These are phyloP conservation scores for Melanargia galathea DNA, from an alignment of 2,888 invertebrate species.

Conservation along the genomic window DNA sequence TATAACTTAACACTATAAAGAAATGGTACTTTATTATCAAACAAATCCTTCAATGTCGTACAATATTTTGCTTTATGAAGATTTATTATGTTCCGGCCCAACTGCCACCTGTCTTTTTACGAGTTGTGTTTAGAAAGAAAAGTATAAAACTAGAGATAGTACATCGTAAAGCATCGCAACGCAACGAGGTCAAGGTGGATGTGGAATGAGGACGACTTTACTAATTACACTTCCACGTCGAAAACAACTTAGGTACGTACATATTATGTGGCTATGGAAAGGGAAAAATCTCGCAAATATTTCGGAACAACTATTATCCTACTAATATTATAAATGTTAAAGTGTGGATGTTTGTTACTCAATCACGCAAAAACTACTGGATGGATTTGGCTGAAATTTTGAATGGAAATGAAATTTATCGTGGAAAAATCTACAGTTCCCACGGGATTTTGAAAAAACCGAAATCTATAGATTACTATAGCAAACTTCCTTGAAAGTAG, in stretches of 20 bases:
- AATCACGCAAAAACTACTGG: too few relatives aligned
- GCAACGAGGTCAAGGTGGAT: conserved; percentile 76
- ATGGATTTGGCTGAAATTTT: too few relatives aligned
- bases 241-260: conserved; percentile 32
- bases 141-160: conserved; percentile 64
- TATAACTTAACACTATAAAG: neutral
- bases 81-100: conserved; percentile 50
- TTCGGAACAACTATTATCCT: neutral
- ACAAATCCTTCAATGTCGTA: conserved; percentile 18
- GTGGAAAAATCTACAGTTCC: too few relatives aligned
- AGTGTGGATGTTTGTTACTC: too few relatives aligned
- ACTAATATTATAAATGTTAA: too few relatives aligned
- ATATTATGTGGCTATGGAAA: neutral
- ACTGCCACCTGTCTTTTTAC: conserved; percentile 58
- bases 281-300: neutral
- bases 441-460: too few relatives aligned
- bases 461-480: too few relatives aligned
- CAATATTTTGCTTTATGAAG: conserved; percentile 41
- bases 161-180: conserved; percentile 67
- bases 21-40: neutral
- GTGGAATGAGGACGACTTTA: conserved; percentile 69
- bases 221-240: conserved; percentile 71
- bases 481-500: too few relatives aligned
- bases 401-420: too few relatives aligned
- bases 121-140: conserved; percentile 60